Evolutionary conservation across 2,797 vertebrate species (phyloP).

Genomic region (Smutsia temminckii): DNA sequence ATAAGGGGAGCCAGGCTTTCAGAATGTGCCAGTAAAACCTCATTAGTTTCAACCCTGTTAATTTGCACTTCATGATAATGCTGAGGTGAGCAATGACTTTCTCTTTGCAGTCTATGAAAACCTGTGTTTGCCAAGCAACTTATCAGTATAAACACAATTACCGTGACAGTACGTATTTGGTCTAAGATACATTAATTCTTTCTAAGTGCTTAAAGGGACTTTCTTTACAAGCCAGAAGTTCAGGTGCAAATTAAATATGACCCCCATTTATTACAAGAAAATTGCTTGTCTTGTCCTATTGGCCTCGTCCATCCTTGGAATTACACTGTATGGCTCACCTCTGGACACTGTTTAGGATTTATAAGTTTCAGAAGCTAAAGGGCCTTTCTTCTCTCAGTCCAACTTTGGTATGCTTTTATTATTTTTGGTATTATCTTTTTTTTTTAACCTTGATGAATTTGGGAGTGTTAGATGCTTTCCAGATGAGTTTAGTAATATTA

Average conservation of each 20-base stretch:
- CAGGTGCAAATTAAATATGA: not conserved
- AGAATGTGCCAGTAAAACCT: not conserved
- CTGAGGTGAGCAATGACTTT: not conserved
- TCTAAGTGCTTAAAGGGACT: not conserved
- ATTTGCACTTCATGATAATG: not conserved
- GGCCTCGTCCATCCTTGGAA: not conserved
- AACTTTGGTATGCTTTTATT: not conserved
- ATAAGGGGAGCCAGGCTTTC: constrained; percentile 16
- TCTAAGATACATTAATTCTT: constrained; percentile 29
- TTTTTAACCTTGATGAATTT: constrained; percentile 3
- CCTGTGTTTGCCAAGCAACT: not conserved
- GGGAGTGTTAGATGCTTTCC: not conserved
- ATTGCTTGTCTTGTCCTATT: not conserved
- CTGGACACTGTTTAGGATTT: not conserved
- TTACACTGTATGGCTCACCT: not conserved
- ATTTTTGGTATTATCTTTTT: not conserved
- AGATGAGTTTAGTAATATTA: not conserved
- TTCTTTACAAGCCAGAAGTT: not conserved
- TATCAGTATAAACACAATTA: not conserved
- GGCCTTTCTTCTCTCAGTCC: not conserved
- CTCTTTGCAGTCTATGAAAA: not conserved
- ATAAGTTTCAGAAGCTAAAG: not conserved
- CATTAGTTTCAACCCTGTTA: not conserved
- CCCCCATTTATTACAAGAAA: constrained; percentile 1
- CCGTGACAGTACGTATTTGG: not conserved